Percentiles rank a stretch among this genome's conserved stretches.
These are phyloP conservation scores for Oriolus oriolus DNA, from an alignment of 2,113 vertebrate genomes.

Conservation along the genomic window DNA sequence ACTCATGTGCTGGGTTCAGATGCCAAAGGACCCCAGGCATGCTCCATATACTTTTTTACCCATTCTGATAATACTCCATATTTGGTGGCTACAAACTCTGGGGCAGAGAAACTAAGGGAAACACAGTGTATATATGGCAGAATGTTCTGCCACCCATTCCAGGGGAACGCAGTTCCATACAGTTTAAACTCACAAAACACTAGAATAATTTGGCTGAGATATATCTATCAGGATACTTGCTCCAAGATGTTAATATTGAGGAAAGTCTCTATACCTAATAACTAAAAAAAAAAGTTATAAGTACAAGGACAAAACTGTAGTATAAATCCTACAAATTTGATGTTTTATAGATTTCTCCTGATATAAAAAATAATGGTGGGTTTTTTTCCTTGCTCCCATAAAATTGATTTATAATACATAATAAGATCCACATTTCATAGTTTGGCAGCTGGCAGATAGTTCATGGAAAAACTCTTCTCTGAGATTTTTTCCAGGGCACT, in stretches of 20 bases:
- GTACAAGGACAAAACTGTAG: neutral
- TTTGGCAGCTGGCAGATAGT: neutral
- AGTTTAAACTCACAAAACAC: neutral
- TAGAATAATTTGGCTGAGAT: neutral
- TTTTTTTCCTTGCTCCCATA: neutral
- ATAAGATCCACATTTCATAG: neutral
- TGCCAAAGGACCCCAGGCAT: neutral
- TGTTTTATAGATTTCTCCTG: slow-evolving; percentile 4
- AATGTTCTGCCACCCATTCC: neutral
- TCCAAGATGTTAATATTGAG: neutral
- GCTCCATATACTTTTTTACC: neutral
- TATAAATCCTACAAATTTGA: neutral
- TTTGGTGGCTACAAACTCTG: neutral
- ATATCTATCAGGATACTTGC: neutral
- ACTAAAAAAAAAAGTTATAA: neutral
- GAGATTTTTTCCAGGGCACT: neutral
- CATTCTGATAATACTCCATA: neutral
- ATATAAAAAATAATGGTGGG: neutral
- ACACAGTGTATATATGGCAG: neutral
- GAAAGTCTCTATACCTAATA: neutral
- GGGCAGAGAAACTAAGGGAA: neutral
- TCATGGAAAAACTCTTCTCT: neutral
- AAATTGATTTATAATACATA: neutral
- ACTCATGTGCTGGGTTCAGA: neutral
- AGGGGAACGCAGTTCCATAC: neutral